Percentiles rank a stretch among this genome's conserved stretches.
Evolutionary conservation across 1,140 invertebrate species (phyloP).

Genomic region (Polypedilum pembai): DNA sequence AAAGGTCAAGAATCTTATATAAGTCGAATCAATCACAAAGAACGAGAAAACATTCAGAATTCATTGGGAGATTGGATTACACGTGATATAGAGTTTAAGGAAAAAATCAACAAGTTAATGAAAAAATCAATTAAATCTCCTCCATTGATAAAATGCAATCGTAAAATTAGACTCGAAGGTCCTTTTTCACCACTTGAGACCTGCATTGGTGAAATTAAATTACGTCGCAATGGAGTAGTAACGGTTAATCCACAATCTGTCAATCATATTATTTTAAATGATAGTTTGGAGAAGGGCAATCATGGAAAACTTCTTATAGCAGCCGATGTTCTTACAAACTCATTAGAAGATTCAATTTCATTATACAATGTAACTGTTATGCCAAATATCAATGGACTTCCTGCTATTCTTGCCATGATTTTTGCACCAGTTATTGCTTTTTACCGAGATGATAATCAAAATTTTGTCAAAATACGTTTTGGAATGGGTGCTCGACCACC

Average conservation of each 20-base stretch:
- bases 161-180: background rate
- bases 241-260: background rate
- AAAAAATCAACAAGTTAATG: background rate
- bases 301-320: background rate
- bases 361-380: background rate
- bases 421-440: background rate
- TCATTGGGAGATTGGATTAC: background rate
- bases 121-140: background rate
- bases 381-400: background rate
- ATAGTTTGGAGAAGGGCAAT: background rate
- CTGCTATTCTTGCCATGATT: background rate
- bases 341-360: background rate
- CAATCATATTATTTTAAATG: background rate
- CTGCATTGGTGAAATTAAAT: background rate
- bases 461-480: background rate
- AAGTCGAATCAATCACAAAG: background rate
- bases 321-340: background rate
- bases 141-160: background rate
- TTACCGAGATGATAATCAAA: background rate
- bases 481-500: background rate
- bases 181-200: background rate
- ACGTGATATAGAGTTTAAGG: background rate
- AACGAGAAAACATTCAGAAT: background rate
- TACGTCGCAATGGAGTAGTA: background rate
- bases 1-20: background rate